Conservation (phyloP, 1,140 invertebrate species). For the Eriosoma lanigerum region DNA sequence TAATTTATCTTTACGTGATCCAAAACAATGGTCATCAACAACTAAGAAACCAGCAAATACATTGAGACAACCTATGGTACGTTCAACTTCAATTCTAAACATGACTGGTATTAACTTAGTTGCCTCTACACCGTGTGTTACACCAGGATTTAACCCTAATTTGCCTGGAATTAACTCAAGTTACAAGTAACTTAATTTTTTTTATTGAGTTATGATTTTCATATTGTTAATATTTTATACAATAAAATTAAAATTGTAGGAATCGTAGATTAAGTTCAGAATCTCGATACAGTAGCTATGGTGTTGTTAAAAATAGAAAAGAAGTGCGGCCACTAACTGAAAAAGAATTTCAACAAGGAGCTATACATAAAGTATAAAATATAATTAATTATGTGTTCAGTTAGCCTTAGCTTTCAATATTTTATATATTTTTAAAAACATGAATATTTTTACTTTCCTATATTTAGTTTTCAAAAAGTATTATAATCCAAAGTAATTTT, state of each 20-base stretch:
- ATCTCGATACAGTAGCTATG: conserved; percentile 46
- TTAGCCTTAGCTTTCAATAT: background rate
- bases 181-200: conserved; percentile 29
- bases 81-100: conserved; percentile 5
- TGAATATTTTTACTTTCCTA: too few species aligned
- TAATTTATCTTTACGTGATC: conserved; percentile 29
- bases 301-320: conserved; percentile 42
- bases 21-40: conserved; percentile 30
- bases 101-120: conserved; percentile 43
- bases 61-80: background rate
- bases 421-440: background rate
- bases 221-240: background rate
- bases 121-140: conserved; percentile 36
- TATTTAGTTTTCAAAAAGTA: too few species aligned
- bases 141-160: conserved; percentile 31
- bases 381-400: background rate
- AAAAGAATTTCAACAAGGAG: conserved; percentile 37
- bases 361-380: conserved; percentile 24
- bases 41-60: conserved; percentile 3
- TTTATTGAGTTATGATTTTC: background rate
- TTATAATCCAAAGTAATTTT: background rate
- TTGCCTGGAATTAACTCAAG: conserved; percentile 37
- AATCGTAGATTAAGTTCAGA: conserved; percentile 30
- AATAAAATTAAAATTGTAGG: background rate
- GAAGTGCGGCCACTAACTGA: conserved; percentile 39